Percentiles rank a stretch among this genome's conserved stretches.
These are phyloP conservation scores for Periophthalmus magnuspinnatus DNA, from an alignment of 2,797 vertebrate genomes.

Conservation along the genomic window DNA sequence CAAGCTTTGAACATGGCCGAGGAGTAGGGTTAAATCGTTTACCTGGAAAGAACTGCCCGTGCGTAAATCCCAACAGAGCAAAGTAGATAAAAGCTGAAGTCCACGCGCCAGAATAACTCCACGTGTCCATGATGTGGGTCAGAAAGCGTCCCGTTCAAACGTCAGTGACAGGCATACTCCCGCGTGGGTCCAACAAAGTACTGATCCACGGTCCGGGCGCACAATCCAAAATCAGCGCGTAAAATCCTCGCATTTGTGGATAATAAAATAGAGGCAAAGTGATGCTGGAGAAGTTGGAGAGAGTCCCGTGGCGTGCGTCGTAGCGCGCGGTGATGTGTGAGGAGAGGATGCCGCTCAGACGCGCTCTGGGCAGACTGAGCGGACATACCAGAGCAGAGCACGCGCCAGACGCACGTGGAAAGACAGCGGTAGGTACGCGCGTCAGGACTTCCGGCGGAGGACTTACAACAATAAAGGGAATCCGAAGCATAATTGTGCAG, in stretches of 20 bases:
- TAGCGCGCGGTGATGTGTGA: conserved; percentile 30
- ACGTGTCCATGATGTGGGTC: conserved; percentile 54
- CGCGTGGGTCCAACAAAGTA: conserved; percentile 34
- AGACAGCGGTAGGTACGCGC: neutral
- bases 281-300: conserved; percentile 31
- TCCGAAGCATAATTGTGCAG: neutral
- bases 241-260: conserved; percentile 56
- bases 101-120: conserved; percentile 45
- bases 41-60: conserved; percentile 71
- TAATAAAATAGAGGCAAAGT: conserved; percentile 13
- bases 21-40: neutral
- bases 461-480: conserved; percentile 22
- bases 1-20: neutral
- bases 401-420: conserved; percentile 37
- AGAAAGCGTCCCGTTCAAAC: conserved; percentile 20
- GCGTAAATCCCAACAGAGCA: conserved; percentile 51
- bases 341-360: conserved; percentile 30
- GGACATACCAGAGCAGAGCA: conserved; percentile 53
- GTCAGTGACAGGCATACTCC: conserved; percentile 53
- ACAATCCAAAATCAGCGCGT: neutral
- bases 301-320: conserved; percentile 24
- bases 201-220: conserved; percentile 27
- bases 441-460: conserved; percentile 6
- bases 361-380: conserved; percentile 53
- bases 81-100: conserved; percentile 45